These are phyloP conservation scores for Dexiosoma caninum DNA, from an alignment of 2,888 invertebrate genomes.

Conservation along the genomic window DNA sequence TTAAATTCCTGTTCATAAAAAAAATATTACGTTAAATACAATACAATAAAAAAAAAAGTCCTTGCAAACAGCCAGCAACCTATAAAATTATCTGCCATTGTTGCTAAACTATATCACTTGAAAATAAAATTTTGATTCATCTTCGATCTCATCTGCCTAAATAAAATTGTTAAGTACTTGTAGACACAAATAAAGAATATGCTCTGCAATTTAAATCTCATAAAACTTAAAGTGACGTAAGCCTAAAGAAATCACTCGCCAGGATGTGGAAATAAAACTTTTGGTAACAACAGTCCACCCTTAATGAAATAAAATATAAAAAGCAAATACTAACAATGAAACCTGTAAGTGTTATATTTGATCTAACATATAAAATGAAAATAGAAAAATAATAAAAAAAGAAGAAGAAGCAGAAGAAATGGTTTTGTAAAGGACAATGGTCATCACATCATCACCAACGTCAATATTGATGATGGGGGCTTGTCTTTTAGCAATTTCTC, in stretches of 20 bases:
- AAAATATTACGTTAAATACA: conserved; percentile 42
- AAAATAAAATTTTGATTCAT: conserved; percentile 56
- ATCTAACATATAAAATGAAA: conserved; percentile 57
- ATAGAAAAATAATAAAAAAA: conserved; percentile 52
- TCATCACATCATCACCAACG: conserved; percentile 40
- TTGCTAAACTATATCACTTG: conserved; percentile 34
- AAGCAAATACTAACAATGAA: conserved; percentile 38
- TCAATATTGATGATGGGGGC: conserved; percentile 55
- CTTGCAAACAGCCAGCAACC: conserved; percentile 20
- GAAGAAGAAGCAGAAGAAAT: conserved; percentile 51
- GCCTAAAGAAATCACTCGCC: conserved; percentile 43
- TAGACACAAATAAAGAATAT: not conserved
- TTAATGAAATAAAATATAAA: conserved; percentile 30
- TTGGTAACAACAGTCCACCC: conserved; percentile 45
- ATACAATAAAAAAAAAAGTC: conserved; percentile 5
- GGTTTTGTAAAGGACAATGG: conserved; percentile 53
- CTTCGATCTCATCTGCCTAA: conserved; percentile 14
- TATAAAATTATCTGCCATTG: conserved; percentile 44
- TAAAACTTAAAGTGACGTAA: conserved; percentile 60
- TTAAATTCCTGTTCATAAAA: not conserved
- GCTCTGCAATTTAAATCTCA: conserved; percentile 43
- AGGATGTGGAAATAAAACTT: conserved; percentile 56
- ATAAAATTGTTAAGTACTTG: conserved; percentile 50
- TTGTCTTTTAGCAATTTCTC: conserved; percentile 56
- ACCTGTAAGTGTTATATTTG: conserved; percentile 63